Base-by-base conservation (phyloP, 2,113 vertebrate genomes). In the Reinhardtius hippoglossoides region DNA sequence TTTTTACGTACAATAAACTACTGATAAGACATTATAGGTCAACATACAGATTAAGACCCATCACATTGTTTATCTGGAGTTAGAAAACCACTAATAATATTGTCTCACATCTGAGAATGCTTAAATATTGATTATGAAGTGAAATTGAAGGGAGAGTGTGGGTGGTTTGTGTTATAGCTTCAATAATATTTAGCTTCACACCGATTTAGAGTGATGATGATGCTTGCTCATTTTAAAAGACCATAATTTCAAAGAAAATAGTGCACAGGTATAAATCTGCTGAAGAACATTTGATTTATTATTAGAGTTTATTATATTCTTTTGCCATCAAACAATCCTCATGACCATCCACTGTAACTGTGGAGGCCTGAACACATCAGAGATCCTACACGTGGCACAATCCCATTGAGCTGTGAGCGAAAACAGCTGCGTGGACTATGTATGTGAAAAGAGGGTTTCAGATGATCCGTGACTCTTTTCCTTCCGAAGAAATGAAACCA, bases 381-480 rank as follows among this genome's bases (percentile, higher is more conserved):
- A 31, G 24, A 60, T 1, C 0, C 8, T 13, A 3, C 21, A 52
- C 37, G 27, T 61, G 40, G 7, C 68, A 7, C 27, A 35, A 16
- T 16, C 3, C 15, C 14, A 9, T 62, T 63, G 40, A 52, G 63
- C 20, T 7, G 31, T 71, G 24, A 55, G 26, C 31, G 44, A 35
- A 71, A 58, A 55, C 60, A 81, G n/a, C 35, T 75, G 44, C 40
- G n/a, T 54, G 52, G 52, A 35, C 26, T 15, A 54, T 9, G n/a
- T 26, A 5, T 21, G 57, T 24, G 18, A 62, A 37, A 64, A 52
- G 21, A 2, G 55, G 37, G 20, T 27, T 66, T 68, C 3, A 15
- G 13, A 3, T 54, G 2, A 31, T 21, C 26, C 20, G 1, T 40
- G 9, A 4, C 42, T 24, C 18, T 42, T 14, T 31, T 24, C 4